Evolutionary conservation across 2,888 invertebrate genomes (phyloP).

Genomic region (Ophioninae sp.): DNA sequence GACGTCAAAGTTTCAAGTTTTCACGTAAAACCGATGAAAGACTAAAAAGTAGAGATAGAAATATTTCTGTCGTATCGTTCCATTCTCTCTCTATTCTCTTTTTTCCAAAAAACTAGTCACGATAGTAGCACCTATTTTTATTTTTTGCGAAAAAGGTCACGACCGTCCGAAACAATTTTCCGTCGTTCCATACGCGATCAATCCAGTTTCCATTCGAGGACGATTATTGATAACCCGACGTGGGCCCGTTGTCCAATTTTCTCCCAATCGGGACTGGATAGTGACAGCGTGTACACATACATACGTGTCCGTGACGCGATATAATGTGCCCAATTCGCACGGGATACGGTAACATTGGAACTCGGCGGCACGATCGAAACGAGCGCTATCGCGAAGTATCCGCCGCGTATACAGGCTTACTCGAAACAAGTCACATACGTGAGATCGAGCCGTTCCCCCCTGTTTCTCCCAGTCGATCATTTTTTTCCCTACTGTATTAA

Average conservation of each 20-base stretch:
- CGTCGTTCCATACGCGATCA: neutral
- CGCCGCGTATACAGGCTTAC: neutral
- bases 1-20: too few relatives aligned
- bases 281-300: slow-evolving; percentile 40
- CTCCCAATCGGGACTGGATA: slow-evolving; percentile 29
- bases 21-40: too few relatives aligned
- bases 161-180: neutral
- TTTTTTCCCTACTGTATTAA: too few relatives aligned
- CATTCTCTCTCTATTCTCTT: too few relatives aligned
- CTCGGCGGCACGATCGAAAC: slow-evolving; percentile 34
- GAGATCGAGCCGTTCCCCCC: too few relatives aligned
- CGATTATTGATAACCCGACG: slow-evolving; percentile 32
- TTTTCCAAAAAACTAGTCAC: too few relatives aligned
- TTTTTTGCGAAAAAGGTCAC: too few relatives aligned
- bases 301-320: slow-evolving; percentile 37
- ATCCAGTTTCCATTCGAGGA: slow-evolving; percentile 10
- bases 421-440: neutral
- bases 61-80: too few relatives aligned
- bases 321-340: slow-evolving; percentile 44
- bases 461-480: too few relatives aligned
- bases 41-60: too few relatives aligned
- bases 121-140: too few relatives aligned
- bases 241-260: slow-evolving; percentile 21
- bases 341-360: slow-evolving; percentile 32
- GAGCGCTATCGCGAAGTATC: slow-evolving; percentile 25